Conservation (phyloP, 2,797 vertebrate genomes). For the Eleutherodactylus coqui region DNA sequence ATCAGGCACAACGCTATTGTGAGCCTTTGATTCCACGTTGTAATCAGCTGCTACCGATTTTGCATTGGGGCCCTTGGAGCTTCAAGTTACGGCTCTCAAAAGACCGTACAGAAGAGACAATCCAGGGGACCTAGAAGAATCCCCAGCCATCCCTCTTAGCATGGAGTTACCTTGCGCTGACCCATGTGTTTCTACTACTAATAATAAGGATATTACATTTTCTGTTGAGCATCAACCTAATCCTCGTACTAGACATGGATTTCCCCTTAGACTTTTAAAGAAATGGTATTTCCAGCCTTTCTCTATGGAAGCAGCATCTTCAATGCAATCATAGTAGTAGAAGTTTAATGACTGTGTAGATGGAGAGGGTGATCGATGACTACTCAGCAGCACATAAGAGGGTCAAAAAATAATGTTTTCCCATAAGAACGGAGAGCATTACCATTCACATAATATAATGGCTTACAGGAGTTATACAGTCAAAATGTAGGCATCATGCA, state of each 20-base stretch:
- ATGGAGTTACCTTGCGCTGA: neutral
- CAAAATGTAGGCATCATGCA: neutral
- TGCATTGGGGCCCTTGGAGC: neutral
- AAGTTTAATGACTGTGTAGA: neutral
- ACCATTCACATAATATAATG: neutral
- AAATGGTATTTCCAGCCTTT: neutral
- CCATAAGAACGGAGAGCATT: neutral
- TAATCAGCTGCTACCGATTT: neutral
- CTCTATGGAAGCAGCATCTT: neutral
- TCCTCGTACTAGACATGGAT: conserved; percentile 44
- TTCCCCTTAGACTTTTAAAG: conserved; percentile 19
- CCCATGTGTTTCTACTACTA: neutral
- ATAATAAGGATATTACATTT: neutral
- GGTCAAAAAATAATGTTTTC: neutral
- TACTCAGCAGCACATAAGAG: too few relatives aligned
- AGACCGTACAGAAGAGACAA: neutral
- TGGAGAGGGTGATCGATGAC: neutral
- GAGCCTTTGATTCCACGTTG: too few relatives aligned
- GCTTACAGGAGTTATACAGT: neutral
- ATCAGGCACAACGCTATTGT: too few relatives aligned
- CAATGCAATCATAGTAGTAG: neutral
- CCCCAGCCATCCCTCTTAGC: neutral
- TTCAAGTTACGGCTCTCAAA: neutral
- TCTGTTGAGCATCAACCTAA: neutral
- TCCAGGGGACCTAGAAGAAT: neutral